phyloP scores from a whole-genome alignment of 2,113 vertebrate species.

The Daphoenositta chrysoptera region DNA sequence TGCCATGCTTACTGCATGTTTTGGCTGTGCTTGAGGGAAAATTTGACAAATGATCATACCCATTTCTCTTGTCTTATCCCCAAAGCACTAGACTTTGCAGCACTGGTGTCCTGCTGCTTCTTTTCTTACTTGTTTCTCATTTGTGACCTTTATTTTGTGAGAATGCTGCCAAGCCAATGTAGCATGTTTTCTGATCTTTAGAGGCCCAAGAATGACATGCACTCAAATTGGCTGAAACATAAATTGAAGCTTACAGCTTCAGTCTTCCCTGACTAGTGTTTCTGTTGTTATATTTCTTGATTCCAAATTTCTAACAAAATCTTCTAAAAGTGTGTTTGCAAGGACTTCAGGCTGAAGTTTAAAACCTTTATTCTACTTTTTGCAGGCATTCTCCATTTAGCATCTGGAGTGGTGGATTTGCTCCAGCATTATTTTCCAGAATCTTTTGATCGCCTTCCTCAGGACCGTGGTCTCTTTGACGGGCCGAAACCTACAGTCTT shows the following conservation, averaged over 20 bases:
- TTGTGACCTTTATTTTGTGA: neutral
- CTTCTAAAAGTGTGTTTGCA: neutral
- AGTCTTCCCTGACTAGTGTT: neutral
- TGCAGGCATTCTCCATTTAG: slow-evolving; percentile 77
- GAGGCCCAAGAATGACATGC: neutral
- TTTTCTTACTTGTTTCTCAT: neutral
- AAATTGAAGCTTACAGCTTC: neutral
- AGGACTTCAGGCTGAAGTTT: neutral
- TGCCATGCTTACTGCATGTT: neutral
- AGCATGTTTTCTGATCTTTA: neutral
- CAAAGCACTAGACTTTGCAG: neutral
- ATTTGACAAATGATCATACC: neutral
- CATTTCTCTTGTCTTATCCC: neutral
- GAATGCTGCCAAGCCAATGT: neutral
- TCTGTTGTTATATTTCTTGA: neutral
- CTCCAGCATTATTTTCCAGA: slow-evolving; percentile 82
- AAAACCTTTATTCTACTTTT: neutral
- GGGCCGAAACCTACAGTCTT: slow-evolving; percentile 77
- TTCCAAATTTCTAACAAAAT: neutral
- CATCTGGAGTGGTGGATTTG: slow-evolving; percentile 80
- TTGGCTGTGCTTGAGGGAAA: neutral
- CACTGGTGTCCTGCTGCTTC: neutral
- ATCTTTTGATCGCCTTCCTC: slow-evolving; percentile 81
- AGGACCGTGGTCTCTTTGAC: slow-evolving; percentile 78
- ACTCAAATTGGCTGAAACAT: neutral